Evolutionary conservation across 2,113 vertebrate genomes (phyloP), one percentile per base, ranked within the genome.

Genomic region (Rhabdornis inornatus): DNA sequence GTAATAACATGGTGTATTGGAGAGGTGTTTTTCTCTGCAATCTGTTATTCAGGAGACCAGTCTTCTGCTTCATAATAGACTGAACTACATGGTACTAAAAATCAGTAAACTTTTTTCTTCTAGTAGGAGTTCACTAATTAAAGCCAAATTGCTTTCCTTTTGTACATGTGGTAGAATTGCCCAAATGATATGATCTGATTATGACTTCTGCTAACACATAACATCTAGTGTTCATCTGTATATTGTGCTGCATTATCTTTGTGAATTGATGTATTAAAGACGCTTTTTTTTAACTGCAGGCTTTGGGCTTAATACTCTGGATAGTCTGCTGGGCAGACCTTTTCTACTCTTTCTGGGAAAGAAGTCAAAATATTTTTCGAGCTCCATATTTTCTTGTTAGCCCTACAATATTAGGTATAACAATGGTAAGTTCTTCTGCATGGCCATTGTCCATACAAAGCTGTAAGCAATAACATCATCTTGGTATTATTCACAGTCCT

Each of bases 271-370:
- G 42, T 57, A 37, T 83, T 82, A 79, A 61, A 25, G 55, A 20
- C 3, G 25, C 22, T 20, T 91, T 53, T 66, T 96, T 56, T 81
- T 40, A 6, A 18, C 96, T 97, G 4, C 96, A 99, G 99, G 98
- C 97, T 94, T 97, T 99, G 70, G 99, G 98, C 30, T 96, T 99
- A 89, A 81, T 99, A 17, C 96, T 99, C 69, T 99, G 99, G 99
- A 96, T 99, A 23, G 94, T 99, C 98, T 99, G 99, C 98, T 99
- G 99, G 99, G 98, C 99, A 98, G 99, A 99, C 97, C 98, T 99
- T 70, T 99, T 99, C 96, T 99, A 99, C 97, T 98, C 99, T 98
- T 99, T 99, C 98, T 99, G 99, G 99, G 98, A 99, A 99, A 99
- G 98, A 98, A 98, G 87, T 98, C 80, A 94, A 78, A 98, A 95